Percentiles rank a stretch among this genome's conserved stretches.
These are phyloP conservation scores for Xenus cinereus DNA, from an alignment of 2,113 vertebrate genomes.

Conservation along the genomic window DNA sequence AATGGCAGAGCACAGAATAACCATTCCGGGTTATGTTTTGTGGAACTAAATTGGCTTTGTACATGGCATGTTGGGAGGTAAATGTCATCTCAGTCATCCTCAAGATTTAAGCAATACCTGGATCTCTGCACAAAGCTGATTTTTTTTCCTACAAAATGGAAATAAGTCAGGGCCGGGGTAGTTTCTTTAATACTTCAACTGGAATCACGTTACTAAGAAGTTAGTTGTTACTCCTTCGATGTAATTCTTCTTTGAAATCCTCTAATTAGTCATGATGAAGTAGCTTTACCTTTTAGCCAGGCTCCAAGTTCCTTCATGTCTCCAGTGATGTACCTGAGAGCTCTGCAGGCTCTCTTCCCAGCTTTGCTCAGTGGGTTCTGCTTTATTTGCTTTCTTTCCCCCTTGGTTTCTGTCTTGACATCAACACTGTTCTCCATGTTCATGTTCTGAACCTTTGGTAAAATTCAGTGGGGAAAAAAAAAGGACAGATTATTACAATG, in stretches of 20 bases:
- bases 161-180: not conserved
- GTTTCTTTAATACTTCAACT: not conserved
- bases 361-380: constrained; percentile 11
- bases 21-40: not conserved
- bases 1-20: not conserved
- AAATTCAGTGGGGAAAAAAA: not conserved
- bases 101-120: not conserved
- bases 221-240: not conserved
- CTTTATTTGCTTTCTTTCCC: constrained; percentile 7
- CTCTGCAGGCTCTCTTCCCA: constrained; percentile 53
- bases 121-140: not conserved
- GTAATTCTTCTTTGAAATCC: not conserved
- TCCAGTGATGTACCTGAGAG: constrained; percentile 64
- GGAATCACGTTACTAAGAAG: not conserved
- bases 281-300: constrained; percentile 75
- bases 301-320: constrained; percentile 76
- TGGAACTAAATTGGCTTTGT: not conserved
- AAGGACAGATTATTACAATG: not conserved
- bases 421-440: constrained; percentile 67
- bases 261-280: not conserved
- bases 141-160: not conserved
- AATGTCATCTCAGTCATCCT: constrained; percentile 4
- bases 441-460: not conserved
- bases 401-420: constrained; percentile 27
- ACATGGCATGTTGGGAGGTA: not conserved